Percentiles rank a stretch among this genome's conserved stretches.
These are phyloP conservation scores for Porites lobata DNA, from an alignment of 92 coral and sea anemone genomes.

Conservation along the genomic window DNA sequence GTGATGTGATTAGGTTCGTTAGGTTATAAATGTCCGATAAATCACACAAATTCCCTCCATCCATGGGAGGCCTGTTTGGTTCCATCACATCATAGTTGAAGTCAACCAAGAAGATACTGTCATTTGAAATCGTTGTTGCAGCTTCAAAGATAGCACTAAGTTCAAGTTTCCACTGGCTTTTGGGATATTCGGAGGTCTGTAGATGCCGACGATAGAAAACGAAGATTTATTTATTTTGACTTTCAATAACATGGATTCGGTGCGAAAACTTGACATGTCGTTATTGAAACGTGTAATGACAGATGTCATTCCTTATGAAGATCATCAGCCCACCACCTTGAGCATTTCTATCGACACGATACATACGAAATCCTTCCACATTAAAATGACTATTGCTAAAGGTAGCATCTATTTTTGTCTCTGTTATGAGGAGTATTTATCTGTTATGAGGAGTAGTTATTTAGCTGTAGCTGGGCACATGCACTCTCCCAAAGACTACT, in stretches of 20 bases:
- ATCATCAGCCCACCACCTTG: slow-evolving; percentile 60
- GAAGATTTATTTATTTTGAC: slow-evolving; percentile 38
- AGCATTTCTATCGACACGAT: slow-evolving; percentile 43
- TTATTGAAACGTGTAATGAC: slow-evolving; percentile 27
- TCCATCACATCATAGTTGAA: slow-evolving; percentile 55
- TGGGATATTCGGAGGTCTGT: slow-evolving; percentile 47
- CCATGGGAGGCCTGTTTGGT: slow-evolving; percentile 51
- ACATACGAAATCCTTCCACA: slow-evolving; percentile 40
- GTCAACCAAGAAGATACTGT: slow-evolving; percentile 42
- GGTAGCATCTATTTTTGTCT: slow-evolving; percentile 43
- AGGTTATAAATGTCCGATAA: slow-evolving; percentile 30
- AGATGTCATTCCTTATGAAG: slow-evolving; percentile 47
- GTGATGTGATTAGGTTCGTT: slow-evolving; percentile 33
- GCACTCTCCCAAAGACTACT: too few species aligned
- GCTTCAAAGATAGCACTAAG: slow-evolving; percentile 31
- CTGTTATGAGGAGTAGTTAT: slow-evolving; percentile 23
- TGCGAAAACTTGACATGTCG: slow-evolving; percentile 21
- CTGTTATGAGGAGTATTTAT: slow-evolving; percentile 43
- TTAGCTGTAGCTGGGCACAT: too few species aligned
- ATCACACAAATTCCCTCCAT: slow-evolving; percentile 28
- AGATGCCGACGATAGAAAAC: slow-evolving; percentile 36
- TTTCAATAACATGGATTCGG: slow-evolving; percentile 31
- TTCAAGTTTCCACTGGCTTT: slow-evolving; percentile 46
- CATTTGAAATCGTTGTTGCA: slow-evolving; percentile 37
- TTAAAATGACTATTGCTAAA: slow-evolving; percentile 27